Evolutionary conservation across 2,888 invertebrate species (phyloP).

Genomic region (Lasioglossum lativentre): DNA sequence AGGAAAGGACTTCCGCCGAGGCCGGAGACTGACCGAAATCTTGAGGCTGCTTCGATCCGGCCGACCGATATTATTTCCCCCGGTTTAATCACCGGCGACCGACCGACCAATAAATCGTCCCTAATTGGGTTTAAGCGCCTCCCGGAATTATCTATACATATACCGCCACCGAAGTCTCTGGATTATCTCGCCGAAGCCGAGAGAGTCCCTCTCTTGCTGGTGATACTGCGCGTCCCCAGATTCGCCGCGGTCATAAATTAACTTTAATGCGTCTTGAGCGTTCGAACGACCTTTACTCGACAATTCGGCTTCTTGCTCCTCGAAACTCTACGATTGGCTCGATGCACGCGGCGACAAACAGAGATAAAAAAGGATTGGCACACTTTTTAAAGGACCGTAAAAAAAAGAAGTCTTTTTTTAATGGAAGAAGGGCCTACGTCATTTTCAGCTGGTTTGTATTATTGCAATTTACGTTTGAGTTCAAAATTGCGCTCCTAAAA

Average conservation of each 20-base stretch:
- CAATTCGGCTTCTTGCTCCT: background rate
- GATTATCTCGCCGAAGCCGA: constrained; percentile 57
- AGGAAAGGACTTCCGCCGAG: background rate
- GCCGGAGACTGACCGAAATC: constrained; percentile 2
- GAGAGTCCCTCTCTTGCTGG: constrained; percentile 14
- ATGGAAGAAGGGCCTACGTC: too few relatives aligned
- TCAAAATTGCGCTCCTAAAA: too few relatives aligned
- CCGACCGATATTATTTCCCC: constrained; percentile 58
- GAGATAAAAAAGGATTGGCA: too few relatives aligned
- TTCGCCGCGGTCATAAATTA: constrained; percentile 29
- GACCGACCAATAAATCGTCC: constrained; percentile 62
- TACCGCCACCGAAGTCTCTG: constrained; percentile 50
- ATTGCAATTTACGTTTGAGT: too few relatives aligned
- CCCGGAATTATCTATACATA: constrained; percentile 58
- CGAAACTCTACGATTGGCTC: background rate
- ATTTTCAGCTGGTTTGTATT: too few relatives aligned
- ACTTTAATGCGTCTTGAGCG: constrained; percentile 41
- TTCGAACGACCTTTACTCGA: background rate
- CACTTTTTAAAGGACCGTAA: too few relatives aligned
- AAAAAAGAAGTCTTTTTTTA: too few relatives aligned
- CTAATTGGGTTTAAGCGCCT: constrained; percentile 67
- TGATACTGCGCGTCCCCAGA: constrained; percentile 27
- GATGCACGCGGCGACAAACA: background rate
- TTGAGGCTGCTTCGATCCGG: constrained; percentile 6
- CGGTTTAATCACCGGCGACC: constrained; percentile 53